Evolutionary conservation across 1,140 invertebrate species (phyloP).

Genomic region (Drosophila ogumai): DNA sequence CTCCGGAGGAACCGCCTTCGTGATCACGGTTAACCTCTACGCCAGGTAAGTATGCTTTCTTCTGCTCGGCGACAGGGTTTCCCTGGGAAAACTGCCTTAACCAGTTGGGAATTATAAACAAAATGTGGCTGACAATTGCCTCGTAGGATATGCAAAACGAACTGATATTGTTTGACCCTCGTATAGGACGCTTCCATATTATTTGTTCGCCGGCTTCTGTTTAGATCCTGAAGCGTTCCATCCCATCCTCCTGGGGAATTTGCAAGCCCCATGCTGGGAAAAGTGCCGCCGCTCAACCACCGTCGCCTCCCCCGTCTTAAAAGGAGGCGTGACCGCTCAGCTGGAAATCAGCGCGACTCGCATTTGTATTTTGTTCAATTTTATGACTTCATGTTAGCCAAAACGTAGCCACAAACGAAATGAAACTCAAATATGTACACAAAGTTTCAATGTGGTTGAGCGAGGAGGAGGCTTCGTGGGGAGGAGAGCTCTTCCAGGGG

Average conservation of each 20-base stretch:
- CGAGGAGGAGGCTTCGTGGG: neutral
- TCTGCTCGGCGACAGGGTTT: neutral
- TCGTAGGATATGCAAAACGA: conserved; percentile 5
- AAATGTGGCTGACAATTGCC: neutral
- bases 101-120: conserved; percentile 51
- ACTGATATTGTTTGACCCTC: neutral
- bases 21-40: conserved; percentile 88
- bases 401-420: conserved; percentile 78
- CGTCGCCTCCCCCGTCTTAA: conserved; percentile 8
- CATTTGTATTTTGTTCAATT: conserved; percentile 84
- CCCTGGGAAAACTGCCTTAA: neutral
- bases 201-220: conserved; percentile 19
- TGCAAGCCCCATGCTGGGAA: conserved; percentile 42
- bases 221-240: conserved; percentile 2
- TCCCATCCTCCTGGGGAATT: conserved; percentile 52
- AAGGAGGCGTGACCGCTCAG: conserved; percentile 64
- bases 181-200: neutral
- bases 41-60: conserved; percentile 86
- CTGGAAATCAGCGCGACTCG: conserved; percentile 59
- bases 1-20: conserved; percentile 88
- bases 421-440: conserved; percentile 82
- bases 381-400: conserved; percentile 79
- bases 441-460: conserved; percentile 68
- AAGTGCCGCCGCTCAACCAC: conserved; percentile 1
- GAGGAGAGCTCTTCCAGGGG: neutral